A percentile compares a stretch with the other conserved stretches of the same genome.
Conservation (phyloP, 2,888 invertebrate genomes). For the Allophyes oxyacanthae region DNA sequence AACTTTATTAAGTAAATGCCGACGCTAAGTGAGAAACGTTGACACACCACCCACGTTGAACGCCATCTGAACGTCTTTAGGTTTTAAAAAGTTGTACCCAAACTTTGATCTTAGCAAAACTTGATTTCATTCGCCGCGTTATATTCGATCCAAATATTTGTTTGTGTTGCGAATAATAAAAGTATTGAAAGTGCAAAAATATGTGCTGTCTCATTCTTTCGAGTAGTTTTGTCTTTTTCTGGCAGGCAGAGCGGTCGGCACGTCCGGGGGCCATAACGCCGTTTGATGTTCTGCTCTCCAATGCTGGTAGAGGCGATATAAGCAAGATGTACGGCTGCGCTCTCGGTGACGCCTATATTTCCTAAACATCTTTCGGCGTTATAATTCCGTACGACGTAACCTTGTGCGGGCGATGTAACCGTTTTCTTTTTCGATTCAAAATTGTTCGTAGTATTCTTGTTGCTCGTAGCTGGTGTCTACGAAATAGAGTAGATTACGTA, state of each 20-base stretch:
- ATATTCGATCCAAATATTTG: conserved; percentile 79
- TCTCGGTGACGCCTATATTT: conserved; percentile 88
- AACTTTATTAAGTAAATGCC: conserved; percentile 35
- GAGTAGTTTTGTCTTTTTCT: conserved; percentile 75
- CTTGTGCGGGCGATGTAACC: conserved; percentile 73
- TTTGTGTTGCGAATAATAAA: conserved; percentile 84
- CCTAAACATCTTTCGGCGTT: conserved; percentile 87
- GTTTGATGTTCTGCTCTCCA: conserved; percentile 90
- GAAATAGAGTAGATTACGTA: conserved; percentile 33
- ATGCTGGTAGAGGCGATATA: conserved; percentile 86
- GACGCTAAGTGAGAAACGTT: conserved; percentile 34
- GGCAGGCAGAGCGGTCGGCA: conserved; percentile 77
- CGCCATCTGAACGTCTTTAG: conserved; percentile 26
- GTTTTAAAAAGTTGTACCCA: conserved; percentile 57
- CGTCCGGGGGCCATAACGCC: conserved; percentile 87
- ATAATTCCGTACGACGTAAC: conserved; percentile 80
- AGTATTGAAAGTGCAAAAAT: conserved; percentile 82
- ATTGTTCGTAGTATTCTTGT: conserved; percentile 30
- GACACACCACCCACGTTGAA: conserved; percentile 33
- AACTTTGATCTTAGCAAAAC: conserved; percentile 66
- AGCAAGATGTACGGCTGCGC: conserved; percentile 88
- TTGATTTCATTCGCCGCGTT: conserved; percentile 63
- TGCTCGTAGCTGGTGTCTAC: conserved; percentile 30
- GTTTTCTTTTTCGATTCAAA: conserved; percentile 43
- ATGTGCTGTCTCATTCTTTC: conserved; percentile 69